Evolutionary conservation across 2,113 vertebrate genomes (phyloP), one percentile per base, ranked within the genome.

Genomic region (Leucopternis melanops): DNA sequence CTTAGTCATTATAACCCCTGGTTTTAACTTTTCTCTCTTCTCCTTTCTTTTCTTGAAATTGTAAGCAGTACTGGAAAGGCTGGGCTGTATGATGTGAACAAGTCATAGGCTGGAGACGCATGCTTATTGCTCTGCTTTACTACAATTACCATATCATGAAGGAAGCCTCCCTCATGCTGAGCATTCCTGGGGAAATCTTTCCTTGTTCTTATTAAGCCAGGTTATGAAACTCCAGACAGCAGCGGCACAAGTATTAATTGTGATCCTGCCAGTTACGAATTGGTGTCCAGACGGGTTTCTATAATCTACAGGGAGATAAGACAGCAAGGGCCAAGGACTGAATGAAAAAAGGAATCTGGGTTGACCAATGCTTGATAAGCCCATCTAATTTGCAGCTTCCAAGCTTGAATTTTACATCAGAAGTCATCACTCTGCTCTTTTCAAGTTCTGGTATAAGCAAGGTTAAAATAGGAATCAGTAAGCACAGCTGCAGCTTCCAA

Each of bases 401-500:
- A 47, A 62, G 93, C 85, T 92, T 11, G 12, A 42, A 65, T 67
- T 71, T 88, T 34, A 17, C 49, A 75, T 75, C 85, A 67, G 78
- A 82, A 91, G 47, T n/a, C 75, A 71, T 50, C 67, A 13, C 50
- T 52, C n/a, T 22, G 71, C 71, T 96, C 78, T 91, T 91, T 83
- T 83, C 77, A 78, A 92, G 96, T 61, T 66, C 72, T 86, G 71
- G 36, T 44, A 86, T 8, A 82, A 94, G 95, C 93, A 73, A 81
- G 74, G 81, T 91, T 94, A 95, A 91, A 94, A 86, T 66, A 88
- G 94, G 94, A 86, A 52, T 74, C 81, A 63, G 59, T 57, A 81
- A 93, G 95, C 96, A 87, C 82, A 95, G 96, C 95, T 94, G 94
- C 91, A 91, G 92, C 94, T 91, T 66, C 59, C 62, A 27, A 94